These are phyloP conservation scores for Diarsia brunnea DNA, from an alignment of 2,888 invertebrate species.

Conservation along the genomic window DNA sequence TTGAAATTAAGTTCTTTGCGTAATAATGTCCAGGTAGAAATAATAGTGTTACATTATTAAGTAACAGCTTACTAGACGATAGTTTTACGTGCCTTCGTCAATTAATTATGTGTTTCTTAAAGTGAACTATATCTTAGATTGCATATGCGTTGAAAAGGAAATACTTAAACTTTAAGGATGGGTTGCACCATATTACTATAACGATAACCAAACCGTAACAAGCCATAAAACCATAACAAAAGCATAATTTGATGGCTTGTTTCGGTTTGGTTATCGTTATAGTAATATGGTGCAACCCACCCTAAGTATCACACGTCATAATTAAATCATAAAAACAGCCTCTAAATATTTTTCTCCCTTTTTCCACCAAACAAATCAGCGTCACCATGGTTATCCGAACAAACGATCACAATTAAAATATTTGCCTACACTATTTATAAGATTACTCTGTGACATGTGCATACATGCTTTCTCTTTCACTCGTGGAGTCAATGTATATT, in stretches of 20 bases:
- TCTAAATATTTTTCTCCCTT: background rate
- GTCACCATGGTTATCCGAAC: constrained; percentile 13
- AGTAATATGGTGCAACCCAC: too few species aligned
- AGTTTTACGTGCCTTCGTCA: background rate
- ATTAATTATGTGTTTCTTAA: background rate
- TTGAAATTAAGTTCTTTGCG: too few species aligned
- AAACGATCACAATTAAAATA: constrained; percentile 54
- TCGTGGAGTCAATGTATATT: constrained; percentile 16
- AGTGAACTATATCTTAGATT: background rate
- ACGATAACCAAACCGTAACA: too few species aligned
- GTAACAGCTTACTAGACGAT: background rate
- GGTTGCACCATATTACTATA: too few species aligned
- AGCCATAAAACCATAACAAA: too few species aligned
- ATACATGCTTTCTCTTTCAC: constrained; percentile 57
- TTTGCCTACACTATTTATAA: constrained; percentile 51
- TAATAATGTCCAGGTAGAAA: background rate
- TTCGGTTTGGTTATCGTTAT: too few species aligned
- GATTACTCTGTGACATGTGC: constrained; percentile 69
- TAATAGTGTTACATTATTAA: background rate
- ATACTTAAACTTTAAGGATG: too few species aligned
- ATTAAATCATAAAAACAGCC: background rate
- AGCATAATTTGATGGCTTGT: too few species aligned
- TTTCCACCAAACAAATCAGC: constrained; percentile 8
- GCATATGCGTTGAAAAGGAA: constrained; percentile 10
- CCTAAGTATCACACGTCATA: background rate